These are phyloP conservation scores for Drosophila biarmipes DNA, from an alignment of 1,140 invertebrate genomes.

Conservation along the genomic window DNA sequence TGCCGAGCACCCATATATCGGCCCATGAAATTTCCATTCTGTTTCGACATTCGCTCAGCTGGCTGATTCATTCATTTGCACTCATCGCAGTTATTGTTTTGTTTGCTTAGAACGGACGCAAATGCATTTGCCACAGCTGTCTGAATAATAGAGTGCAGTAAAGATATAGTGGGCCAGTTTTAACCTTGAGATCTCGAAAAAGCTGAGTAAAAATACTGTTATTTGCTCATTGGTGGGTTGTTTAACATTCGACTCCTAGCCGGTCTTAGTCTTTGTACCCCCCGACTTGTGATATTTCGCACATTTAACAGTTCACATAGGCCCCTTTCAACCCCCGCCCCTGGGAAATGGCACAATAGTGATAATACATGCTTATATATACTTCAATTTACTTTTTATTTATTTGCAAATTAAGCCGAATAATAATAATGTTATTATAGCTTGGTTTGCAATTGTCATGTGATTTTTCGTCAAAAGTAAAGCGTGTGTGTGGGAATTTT, in stretches of 20 bases:
- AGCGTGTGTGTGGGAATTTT: not conserved
- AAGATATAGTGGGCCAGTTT: constrained; percentile 28
- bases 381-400: constrained; percentile 73
- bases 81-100: constrained; percentile 16
- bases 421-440: constrained; percentile 47
- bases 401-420: constrained; percentile 67
- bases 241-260: constrained; percentile 20
- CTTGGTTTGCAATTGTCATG: constrained; percentile 62
- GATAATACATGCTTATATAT: constrained; percentile 55
- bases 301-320: constrained; percentile 42
- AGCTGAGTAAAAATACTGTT: constrained; percentile 27
- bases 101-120: constrained; percentile 19
- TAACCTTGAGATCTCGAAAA: constrained; percentile 54
- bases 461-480: constrained; percentile 45
- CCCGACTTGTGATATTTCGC: constrained; percentile 72
- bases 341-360: constrained; percentile 69
- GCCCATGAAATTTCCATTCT: constrained; percentile 17
- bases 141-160: constrained; percentile 19
- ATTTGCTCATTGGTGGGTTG: constrained; percentile 25
- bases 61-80: constrained; percentile 35
- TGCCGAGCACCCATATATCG: constrained; percentile 9
- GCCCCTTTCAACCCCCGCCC: not conserved
- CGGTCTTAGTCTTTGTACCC: constrained; percentile 16
- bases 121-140: constrained; percentile 23
- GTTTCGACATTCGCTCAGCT: constrained; percentile 3